phyloP scores from a whole-genome alignment of 1,140 invertebrate species.

The Leptinotarsa texana region DNA sequence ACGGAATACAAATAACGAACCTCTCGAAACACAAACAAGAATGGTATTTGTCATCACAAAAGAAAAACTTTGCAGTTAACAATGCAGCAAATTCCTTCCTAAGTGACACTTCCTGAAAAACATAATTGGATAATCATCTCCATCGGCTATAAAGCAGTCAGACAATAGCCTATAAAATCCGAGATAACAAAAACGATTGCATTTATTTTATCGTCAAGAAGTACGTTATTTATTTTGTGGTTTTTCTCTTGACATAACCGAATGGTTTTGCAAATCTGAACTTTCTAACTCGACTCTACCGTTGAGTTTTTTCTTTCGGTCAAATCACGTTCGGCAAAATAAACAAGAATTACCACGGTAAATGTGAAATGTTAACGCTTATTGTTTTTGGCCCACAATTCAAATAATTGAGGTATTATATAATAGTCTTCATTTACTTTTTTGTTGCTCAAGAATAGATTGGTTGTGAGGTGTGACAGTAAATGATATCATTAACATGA shows the following conservation, averaged over 20 bases:
- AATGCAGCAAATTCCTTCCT: neutral
- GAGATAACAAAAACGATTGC: neutral
- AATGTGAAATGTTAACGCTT: neutral
- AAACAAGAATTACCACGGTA: neutral
- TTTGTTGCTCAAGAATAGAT: neutral
- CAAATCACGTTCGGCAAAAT: neutral
- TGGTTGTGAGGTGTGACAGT: neutral
- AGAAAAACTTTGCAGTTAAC: neutral
- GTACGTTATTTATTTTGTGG: neutral
- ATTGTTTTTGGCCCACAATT: neutral
- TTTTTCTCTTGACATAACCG: neutral
- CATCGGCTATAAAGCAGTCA: neutral
- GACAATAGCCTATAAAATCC: neutral
- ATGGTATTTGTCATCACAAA: too few relatives aligned
- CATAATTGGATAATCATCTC: constrained; percentile 5
- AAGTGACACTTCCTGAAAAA: neutral
- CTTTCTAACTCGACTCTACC: neutral
- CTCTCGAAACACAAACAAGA: too few relatives aligned
- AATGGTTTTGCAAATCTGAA: neutral
- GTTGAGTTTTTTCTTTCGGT: neutral
- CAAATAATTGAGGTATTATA: neutral
- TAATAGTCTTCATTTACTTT: neutral
- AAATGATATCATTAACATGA: neutral
- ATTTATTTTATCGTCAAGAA: neutral
- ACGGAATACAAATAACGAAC: too few relatives aligned